A percentile compares a stretch with the other conserved stretches of the same genome.
Conservation (phyloP, 2,888 invertebrate species). For the Pogonocherus hispidulus region DNA sequence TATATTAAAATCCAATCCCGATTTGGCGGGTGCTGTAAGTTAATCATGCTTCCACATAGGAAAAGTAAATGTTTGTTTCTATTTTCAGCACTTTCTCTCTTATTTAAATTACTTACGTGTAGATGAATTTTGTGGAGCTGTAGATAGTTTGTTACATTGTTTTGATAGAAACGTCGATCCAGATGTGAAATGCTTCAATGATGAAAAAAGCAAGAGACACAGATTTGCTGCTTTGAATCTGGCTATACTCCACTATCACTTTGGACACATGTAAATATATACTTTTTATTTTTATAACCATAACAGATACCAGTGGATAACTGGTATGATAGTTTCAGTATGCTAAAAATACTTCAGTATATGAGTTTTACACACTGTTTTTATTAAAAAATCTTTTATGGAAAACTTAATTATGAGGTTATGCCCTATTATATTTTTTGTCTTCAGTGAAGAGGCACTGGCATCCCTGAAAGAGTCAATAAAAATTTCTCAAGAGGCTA, state of each 20-base stretch:
- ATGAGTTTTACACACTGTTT: too few relatives aligned
- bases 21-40: constrained; percentile 86
- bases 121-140: constrained; percentile 87
- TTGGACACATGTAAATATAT: constrained; percentile 80
- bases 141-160: constrained; percentile 85
- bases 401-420: neutral
- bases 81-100: constrained; percentile 87
- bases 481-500: constrained; percentile 88
- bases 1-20: constrained; percentile 82
- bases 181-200: constrained; percentile 69
- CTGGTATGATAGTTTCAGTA: too few relatives aligned
- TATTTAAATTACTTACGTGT: constrained; percentile 91
- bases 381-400: too few relatives aligned
- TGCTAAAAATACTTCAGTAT: too few relatives aligned
- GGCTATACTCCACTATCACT: constrained; percentile 89
- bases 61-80: neutral
- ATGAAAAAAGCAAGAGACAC: constrained; percentile 76
- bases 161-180: constrained; percentile 77
- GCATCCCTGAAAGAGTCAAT: constrained; percentile 89
- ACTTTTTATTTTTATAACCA: neutral
- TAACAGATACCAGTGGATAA: too few relatives aligned
- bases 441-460: constrained; percentile 80
- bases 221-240: constrained; percentile 93
- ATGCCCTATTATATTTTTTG: constrained; percentile 9
- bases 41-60: neutral